Conservation (phyloP, 2,888 invertebrate species). For the Gari tellinella region DNA sequence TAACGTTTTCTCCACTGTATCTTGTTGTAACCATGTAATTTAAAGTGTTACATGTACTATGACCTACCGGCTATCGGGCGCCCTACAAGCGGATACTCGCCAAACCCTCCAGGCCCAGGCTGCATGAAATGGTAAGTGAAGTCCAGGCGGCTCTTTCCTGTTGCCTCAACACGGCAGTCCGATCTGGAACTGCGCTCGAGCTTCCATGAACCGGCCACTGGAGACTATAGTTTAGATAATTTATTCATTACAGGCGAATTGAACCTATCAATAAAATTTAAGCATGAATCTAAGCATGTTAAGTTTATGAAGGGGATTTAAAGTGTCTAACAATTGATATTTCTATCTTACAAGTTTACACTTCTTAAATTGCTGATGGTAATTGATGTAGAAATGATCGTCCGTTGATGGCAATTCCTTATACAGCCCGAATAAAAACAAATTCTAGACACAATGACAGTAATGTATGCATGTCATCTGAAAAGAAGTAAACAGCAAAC, state of each 20-base stretch:
- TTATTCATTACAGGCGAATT: background rate
- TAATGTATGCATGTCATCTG: too few species aligned
- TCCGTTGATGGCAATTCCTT: too few species aligned
- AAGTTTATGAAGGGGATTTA: too few species aligned
- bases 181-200: slow-evolving; percentile 6
- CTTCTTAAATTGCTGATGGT: background rate
- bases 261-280: too few species aligned
- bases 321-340: too few species aligned
- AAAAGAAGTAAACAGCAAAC: too few species aligned
- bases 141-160: slow-evolving; percentile 38
- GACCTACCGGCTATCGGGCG: slow-evolving; percentile 47
- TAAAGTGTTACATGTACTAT: background rate
- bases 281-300: too few species aligned
- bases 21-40: too few species aligned
- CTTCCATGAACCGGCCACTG: slow-evolving; percentile 28
- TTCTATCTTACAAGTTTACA: background rate
- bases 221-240: slow-evolving; percentile 19
- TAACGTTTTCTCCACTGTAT: too few species aligned
- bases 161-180: slow-evolving; percentile 30
- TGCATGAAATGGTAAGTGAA: slow-evolving; percentile 42
- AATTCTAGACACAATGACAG: too few species aligned
- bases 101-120: slow-evolving; percentile 35
- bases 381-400: too few species aligned
- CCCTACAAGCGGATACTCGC: slow-evolving; percentile 38
- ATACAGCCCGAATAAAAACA: too few species aligned